Percentiles rank a stretch among this genome's conserved stretches.
Evolutionary conservation across 2,888 invertebrate species (phyloP).

Genomic region (Tridacna gigas): DNA sequence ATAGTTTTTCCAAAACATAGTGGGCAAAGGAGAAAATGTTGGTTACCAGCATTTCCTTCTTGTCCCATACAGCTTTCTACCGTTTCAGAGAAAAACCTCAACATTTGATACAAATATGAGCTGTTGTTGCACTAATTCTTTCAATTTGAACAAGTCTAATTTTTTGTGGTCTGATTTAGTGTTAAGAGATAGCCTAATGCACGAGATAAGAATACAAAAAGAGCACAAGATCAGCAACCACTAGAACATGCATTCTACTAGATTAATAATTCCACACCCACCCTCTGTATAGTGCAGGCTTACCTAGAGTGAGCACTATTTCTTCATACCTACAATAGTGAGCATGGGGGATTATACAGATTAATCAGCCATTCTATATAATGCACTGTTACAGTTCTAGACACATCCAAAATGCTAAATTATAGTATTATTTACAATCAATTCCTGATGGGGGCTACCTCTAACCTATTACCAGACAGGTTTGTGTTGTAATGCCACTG

Average conservation of each 20-base stretch:
- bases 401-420: neutral
- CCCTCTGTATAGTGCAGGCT: constrained; percentile 28
- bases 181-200: too few relatives aligned
- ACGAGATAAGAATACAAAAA: too few relatives aligned
- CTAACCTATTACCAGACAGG: too few relatives aligned
- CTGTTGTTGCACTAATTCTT: neutral
- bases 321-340: constrained; percentile 65
- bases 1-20: neutral
- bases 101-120: neutral
- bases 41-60: constrained; percentile 5
- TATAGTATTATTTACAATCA: too few relatives aligned
- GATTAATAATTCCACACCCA: constrained; percentile 12
- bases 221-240: neutral
- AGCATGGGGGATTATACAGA: constrained; percentile 29
- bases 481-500: too few relatives aligned
- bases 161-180: too few relatives aligned
- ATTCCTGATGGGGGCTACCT: too few relatives aligned
- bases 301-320: constrained; percentile 57
- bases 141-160: neutral
- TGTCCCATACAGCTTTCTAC: neutral
- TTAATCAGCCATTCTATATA: constrained; percentile 13
- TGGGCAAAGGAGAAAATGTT: constrained; percentile 7
- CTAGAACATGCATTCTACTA: constrained; percentile 23
- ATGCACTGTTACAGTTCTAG: neutral
- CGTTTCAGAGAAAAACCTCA: neutral